Evolutionary conservation across 2,797 vertebrate species (phyloP).

Genomic region (Tolypeutes matacus): DNA sequence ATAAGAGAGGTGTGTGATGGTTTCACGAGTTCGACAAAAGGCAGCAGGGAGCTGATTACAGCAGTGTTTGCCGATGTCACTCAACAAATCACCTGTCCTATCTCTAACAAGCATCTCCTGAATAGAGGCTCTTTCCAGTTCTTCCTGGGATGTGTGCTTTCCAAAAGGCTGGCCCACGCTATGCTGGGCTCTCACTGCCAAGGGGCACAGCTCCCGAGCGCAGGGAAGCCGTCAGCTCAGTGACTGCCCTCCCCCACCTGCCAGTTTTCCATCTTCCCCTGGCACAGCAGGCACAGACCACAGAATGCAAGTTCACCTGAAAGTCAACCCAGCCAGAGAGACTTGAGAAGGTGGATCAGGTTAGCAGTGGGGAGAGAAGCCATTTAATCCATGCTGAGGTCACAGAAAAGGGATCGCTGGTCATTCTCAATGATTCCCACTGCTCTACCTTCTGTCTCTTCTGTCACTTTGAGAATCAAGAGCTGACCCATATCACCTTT

Average conservation of each 20-base stretch:
- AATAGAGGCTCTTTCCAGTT: accelerated
- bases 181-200: accelerated
- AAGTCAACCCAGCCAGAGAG: background rate
- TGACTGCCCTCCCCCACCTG: background rate
- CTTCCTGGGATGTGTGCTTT: background rate
- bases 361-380: background rate
- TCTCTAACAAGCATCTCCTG: accelerated
- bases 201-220: accelerated
- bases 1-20: accelerated
- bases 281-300: too few relatives aligned
- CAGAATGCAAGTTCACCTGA: background rate
- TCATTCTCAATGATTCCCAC: accelerated
- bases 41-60: background rate
- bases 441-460: background rate
- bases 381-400: accelerated
- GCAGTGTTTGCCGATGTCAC: too few relatives aligned
- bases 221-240: background rate
- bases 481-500: background rate
- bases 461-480: background rate
- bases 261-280: too few relatives aligned
- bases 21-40: accelerated
- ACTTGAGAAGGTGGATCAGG: background rate
- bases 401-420: accelerated
- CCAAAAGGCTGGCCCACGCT: accelerated
- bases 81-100: too few relatives aligned